Evolutionary conservation across 2,113 vertebrate species (phyloP).

Genomic region (Nothocercus julius): DNA sequence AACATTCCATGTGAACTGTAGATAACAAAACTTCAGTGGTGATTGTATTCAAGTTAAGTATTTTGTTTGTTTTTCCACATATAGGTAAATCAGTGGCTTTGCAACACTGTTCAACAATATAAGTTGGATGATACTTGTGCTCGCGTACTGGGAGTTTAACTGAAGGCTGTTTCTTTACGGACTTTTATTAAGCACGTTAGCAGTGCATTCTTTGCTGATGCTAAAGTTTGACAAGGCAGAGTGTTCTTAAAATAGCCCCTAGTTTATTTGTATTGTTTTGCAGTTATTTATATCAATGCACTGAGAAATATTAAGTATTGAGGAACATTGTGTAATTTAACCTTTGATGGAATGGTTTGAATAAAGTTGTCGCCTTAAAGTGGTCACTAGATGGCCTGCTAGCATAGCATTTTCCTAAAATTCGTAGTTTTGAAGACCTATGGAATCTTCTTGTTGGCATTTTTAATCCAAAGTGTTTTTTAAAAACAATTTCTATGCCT

Average conservation of each 20-base stretch:
- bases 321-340: not conserved
- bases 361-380: not conserved
- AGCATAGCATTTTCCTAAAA: conserved; percentile 43
- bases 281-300: not conserved
- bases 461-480: conserved; percentile 55
- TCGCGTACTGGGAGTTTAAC: not conserved
- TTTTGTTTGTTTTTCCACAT: not conserved
- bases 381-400: conserved; percentile 81
- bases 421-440: not conserved
- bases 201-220: no score
- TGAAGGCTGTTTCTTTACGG: not conserved
- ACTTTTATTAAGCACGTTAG: not conserved
- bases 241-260: not conserved
- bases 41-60: not conserved
- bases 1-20: not conserved
- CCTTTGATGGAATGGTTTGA: not conserved
- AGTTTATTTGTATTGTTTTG: not conserved
- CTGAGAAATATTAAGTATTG: not conserved
- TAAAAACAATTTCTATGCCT: conserved; percentile 52
- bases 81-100: not conserved
- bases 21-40: not conserved
- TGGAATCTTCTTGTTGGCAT: conserved; percentile 5
- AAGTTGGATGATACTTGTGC: not conserved
- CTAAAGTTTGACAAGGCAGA: not conserved
- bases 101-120: not conserved